Base-by-base conservation (phyloP, 2,113 vertebrate species). In the Amphiprion ocellaris region DNA sequence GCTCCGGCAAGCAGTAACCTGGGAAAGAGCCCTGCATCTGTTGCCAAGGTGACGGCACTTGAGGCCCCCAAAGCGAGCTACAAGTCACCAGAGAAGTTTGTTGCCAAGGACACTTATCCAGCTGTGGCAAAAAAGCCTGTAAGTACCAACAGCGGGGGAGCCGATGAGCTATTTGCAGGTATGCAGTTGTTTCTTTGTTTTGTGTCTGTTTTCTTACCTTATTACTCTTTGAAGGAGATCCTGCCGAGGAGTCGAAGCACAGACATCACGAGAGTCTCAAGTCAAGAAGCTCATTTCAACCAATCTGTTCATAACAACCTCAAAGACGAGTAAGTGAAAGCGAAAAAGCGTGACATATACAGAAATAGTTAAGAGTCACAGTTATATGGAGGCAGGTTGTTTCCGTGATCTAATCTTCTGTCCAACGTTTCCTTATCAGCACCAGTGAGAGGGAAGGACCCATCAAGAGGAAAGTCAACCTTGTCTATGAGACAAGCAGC, bases 41-140 rank as follows among this genome's bases (percentile, higher is more conserved):
- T 89, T 41, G 56, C 90, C 87, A 92, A 86, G 90, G 90, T 77
- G 74, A 85, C 77, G 0, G 53, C 88, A 7, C 71, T 76, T 2
- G 61, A 89, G 69, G 66, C 79, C 60, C 84, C 91, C 2, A 94
- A 82, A 79, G 37, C 77, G 0, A 77, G 83, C 62, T 84, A 87
- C 12, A 88, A 81, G 72, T 78, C 89, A 19, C 82, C 83, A 47
- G 86, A 79, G 84, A 93, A 74, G 76, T 87, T 87, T 55, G 81
- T 75, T 72, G 54, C 74, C 64, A 94, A 88, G 86, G 91, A 92
- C 68, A 76, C 50, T 2, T 77, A 83, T 64, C 90, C 93, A 69
- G 78, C 88, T 61, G 4, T 86, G 5, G 87, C 92, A 9, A 94
- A 95, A 77, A 92, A 97, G 75, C 96, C 96, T 87, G 97, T 97